These are phyloP conservation scores for Volucella inflata DNA, from an alignment of 2,888 invertebrate species.

Conservation along the genomic window DNA sequence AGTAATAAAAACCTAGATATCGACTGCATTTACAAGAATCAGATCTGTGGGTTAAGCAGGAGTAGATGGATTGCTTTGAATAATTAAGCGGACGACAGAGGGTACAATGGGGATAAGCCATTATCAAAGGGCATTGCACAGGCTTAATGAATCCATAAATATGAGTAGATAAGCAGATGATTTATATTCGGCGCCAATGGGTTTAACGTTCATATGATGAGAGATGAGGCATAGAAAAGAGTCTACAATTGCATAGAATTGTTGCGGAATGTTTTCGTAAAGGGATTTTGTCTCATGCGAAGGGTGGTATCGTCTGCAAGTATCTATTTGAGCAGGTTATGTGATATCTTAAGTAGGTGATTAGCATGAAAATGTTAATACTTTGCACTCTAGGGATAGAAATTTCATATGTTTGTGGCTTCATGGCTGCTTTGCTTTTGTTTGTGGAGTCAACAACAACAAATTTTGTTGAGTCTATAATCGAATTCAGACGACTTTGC, in stretches of 20 bases:
- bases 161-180: slow-evolving; percentile 50
- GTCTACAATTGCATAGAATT: not conserved
- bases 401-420: no score
- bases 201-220: slow-evolving; percentile 5
- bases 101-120: slow-evolving; percentile 5
- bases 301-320: no score
- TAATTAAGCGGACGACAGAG: slow-evolving; percentile 24
- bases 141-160: slow-evolving; percentile 50
- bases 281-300: no score
- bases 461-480: no score
- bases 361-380: no score
- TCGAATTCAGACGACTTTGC: no score
- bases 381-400: no score
- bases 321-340: no score
- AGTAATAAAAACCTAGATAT: slow-evolving; percentile 15
- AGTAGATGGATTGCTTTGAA: slow-evolving; percentile 21
- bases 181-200: slow-evolving; percentile 37
- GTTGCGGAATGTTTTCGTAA: no score
- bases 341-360: no score
- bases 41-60: slow-evolving; percentile 26
- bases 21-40: slow-evolving; percentile 17
- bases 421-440: no score
- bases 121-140: slow-evolving; percentile 21
- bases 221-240: not conserved
- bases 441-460: no score